These are phyloP conservation scores for Phymatocera aterrima DNA, from an alignment of 2,888 invertebrate genomes.

Conservation along the genomic window DNA sequence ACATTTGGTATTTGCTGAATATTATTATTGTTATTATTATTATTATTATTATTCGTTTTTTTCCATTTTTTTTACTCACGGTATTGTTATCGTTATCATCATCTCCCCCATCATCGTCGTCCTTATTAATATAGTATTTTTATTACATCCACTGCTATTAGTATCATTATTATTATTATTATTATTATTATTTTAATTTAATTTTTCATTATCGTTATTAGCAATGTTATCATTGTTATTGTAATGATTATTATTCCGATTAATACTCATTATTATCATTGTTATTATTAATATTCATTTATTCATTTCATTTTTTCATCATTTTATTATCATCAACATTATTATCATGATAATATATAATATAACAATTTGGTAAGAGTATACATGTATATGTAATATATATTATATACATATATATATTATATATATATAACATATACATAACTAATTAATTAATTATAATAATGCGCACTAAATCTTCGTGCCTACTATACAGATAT, in stretches of 20 bases:
- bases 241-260: slow-evolving; percentile 1
- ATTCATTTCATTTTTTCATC: slow-evolving; percentile 64
- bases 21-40: slow-evolving; percentile 56
- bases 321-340: slow-evolving; percentile 3
- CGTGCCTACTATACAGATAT: slow-evolving; percentile 73
- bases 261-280: not conserved
- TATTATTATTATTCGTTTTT: slow-evolving; percentile 47
- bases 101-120: not conserved
- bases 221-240: slow-evolving; percentile 3
- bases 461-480: slow-evolving; percentile 62
- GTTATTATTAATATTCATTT: slow-evolving; percentile 47
- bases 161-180: slow-evolving; percentile 40
- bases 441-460: no score
- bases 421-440: no score
- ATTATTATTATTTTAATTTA: slow-evolving; percentile 13
- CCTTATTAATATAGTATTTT: slow-evolving; percentile 23
- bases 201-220: no score
- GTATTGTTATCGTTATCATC: slow-evolving; percentile 9
- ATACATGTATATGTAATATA: slow-evolving; percentile 67
- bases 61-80: no score
- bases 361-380: slow-evolving; percentile 70
- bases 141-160: slow-evolving; percentile 22
- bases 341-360: slow-evolving; percentile 56
- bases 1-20: slow-evolving; percentile 63
- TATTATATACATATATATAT: slow-evolving; percentile 67